Conservation (phyloP, 2,888 invertebrate genomes). For the Subacronicta megacephala region DNA sequence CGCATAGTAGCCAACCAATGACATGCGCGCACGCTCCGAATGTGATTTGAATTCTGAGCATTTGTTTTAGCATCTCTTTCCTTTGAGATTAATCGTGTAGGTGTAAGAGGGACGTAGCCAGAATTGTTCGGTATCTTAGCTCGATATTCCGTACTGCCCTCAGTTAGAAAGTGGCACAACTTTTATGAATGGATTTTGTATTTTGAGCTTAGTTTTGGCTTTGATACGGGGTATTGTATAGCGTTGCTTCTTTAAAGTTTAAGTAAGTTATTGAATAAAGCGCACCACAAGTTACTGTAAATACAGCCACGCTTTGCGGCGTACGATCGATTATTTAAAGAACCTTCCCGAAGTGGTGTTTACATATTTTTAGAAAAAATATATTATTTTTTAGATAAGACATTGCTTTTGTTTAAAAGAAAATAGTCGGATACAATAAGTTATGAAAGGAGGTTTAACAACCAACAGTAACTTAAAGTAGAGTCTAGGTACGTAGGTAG, state of each 20-base stretch:
- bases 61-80: conserved; percentile 59
- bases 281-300: conserved; percentile 57
- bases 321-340: conserved; percentile 58
- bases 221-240: conserved; percentile 37
- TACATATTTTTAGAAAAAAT: no score
- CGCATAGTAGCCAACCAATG: conserved; percentile 72
- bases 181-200: conserved; percentile 18
- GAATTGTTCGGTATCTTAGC: conserved; percentile 33
- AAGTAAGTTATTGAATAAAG: conserved; percentile 56
- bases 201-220: conserved; percentile 38
- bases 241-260: conserved; percentile 40
- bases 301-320: conserved; percentile 55
- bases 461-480: no score
- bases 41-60: conserved; percentile 62
- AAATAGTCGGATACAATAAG: no score
- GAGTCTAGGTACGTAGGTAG: no score
- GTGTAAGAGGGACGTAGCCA: conserved; percentile 53
- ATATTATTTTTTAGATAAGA: no score
- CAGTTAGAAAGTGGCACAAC: conserved; percentile 40
- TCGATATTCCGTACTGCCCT: conserved; percentile 26
- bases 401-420: no score
- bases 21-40: conserved; percentile 55
- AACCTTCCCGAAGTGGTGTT: conserved; percentile 24
- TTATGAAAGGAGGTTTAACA: no score
- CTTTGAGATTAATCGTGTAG: conserved; percentile 26